Conservation (phyloP, 1,140 invertebrate genomes). For the Samia ricini region DNA sequence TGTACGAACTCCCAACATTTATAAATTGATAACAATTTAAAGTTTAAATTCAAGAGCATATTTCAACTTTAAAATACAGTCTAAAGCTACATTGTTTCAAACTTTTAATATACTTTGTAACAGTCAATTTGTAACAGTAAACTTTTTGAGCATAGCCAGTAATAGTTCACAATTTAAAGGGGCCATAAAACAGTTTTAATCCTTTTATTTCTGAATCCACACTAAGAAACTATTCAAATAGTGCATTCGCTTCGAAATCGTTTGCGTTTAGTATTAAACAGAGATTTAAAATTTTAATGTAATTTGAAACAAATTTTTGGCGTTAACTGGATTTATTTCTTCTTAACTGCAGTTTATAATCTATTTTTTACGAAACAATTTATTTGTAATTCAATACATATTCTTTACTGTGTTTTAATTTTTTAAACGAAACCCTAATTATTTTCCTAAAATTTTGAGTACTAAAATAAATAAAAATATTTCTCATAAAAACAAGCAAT, state of each 20-base stretch:
- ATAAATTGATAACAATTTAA: slow-evolving; percentile 11
- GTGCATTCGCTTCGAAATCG: neutral
- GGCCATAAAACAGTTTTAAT: slow-evolving; percentile 18
- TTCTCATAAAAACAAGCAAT: no score
- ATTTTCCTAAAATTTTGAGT: no score
- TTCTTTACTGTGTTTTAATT: no score
- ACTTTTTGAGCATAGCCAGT: slow-evolving; percentile 12
- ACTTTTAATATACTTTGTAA: slow-evolving; percentile 6
- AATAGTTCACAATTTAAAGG: neutral
- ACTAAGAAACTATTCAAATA: slow-evolving; percentile 7
- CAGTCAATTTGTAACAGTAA: slow-evolving; percentile 16
- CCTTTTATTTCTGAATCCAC: slow-evolving; percentile 13
- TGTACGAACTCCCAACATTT: slow-evolving; percentile 1
- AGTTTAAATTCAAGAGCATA: slow-evolving; percentile 13
- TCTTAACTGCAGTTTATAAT: no score
- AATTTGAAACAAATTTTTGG: no score
- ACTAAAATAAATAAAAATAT: no score
- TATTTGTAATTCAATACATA: no score
- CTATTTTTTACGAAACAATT: no score
- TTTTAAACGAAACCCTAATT: no score
- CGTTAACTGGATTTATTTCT: no score
- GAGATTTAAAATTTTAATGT: no score
- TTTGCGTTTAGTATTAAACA: no score
- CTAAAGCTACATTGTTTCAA: slow-evolving; percentile 25
- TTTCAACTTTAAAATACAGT: slow-evolving; percentile 23